Evolutionary conservation across 2,113 vertebrate genomes (phyloP).

Genomic region (Nestor notabilis): DNA sequence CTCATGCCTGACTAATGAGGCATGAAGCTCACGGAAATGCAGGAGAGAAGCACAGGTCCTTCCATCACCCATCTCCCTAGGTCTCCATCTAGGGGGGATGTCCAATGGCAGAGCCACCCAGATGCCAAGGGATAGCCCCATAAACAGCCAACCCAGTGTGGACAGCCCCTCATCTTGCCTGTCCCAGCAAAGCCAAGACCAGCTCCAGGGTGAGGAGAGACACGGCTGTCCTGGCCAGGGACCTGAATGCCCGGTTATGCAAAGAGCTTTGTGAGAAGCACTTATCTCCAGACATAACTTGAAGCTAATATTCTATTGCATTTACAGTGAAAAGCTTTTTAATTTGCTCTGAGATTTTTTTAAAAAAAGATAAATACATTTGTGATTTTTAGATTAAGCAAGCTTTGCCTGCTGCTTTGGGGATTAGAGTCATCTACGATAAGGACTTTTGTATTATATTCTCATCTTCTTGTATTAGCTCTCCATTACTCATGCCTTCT

Average conservation of each 20-base stretch:
- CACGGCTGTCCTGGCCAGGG: background rate
- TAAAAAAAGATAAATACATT: background rate
- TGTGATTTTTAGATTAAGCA: background rate
- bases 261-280: rapidly evolving
- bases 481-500: rapidly evolving
- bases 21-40: rapidly evolving
- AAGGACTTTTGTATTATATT: background rate
- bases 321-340: rapidly evolving
- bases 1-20: rapidly evolving
- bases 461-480: background rate
- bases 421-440: background rate
- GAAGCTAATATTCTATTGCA: rapidly evolving
- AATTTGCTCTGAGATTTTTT: background rate
- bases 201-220: rapidly evolving
- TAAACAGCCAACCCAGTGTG: rapidly evolving
- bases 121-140: background rate
- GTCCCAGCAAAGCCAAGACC: background rate
- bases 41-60: background rate
- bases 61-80: rapidly evolving
- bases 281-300: background rate
- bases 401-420: background rate
- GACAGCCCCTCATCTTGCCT: background rate
- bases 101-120: background rate
- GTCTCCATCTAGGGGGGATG: rapidly evolving
- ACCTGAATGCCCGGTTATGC: background rate